A percentile compares a stretch with the other conserved stretches of the same genome.
phyloP scores from a whole-genome alignment of 64 coral and sea anemone genomes.

The Platygyra sinensis region DNA sequence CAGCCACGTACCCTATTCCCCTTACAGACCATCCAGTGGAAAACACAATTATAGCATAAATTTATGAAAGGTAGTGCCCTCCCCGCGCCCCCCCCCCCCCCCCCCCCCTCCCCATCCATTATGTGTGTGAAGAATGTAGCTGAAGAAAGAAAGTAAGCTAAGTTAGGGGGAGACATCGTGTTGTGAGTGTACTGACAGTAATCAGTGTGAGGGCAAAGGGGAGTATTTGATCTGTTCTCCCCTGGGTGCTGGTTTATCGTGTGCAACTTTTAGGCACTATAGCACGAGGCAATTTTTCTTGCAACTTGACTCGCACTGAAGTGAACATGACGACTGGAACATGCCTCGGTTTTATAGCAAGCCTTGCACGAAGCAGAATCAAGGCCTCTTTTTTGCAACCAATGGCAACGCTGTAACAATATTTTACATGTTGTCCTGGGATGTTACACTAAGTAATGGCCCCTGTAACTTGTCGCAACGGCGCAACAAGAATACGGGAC shows the following conservation, averaged over 20 bases:
- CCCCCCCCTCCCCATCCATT: background rate
- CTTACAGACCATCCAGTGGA: constrained; percentile 1
- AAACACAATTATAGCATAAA: background rate
- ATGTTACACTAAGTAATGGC: constrained; percentile 5
- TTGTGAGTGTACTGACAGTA: constrained; percentile 12
- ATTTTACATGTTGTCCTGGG: too few species aligned
- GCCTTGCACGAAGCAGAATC: constrained; percentile 8
- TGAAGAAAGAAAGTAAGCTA: background rate
- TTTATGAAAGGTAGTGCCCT: constrained; percentile 8
- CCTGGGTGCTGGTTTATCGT: constrained; percentile 13
- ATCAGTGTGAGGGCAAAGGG: constrained; percentile 3
- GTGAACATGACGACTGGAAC: background rate
- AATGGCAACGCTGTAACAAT: background rate
- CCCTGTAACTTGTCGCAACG: constrained; percentile 18
- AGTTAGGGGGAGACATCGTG: background rate
- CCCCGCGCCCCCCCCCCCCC: background rate
- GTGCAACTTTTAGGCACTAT: constrained; percentile 14
- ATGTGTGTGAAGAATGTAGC: constrained; percentile 7
- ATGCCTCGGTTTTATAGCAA: background rate
- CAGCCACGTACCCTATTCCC: background rate
- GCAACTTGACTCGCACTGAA: constrained; percentile 9
- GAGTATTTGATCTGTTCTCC: constrained; percentile 3
- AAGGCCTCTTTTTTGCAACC: constrained; percentile 10
- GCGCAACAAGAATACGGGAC: constrained; percentile 9
- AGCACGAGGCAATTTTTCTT: constrained; percentile 17